Percentiles rank a stretch among this genome's conserved stretches.
These are phyloP conservation scores for Agrilus planipennis DNA, from an alignment of 1,140 invertebrate species.

Conservation along the genomic window DNA sequence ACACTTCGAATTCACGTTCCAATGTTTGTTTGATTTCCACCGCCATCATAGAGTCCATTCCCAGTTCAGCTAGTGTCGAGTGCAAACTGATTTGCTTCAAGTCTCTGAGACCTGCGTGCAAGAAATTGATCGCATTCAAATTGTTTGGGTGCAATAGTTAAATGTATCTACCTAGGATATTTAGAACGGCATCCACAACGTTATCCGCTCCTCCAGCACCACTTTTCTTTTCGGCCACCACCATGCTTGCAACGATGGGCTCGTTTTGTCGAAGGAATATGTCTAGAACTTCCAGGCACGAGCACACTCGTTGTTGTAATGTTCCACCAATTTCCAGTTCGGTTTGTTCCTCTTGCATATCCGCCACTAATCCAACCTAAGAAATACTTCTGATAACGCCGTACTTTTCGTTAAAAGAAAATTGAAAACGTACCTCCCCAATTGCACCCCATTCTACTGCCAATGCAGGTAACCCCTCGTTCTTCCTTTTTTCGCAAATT, in stretches of 20 bases:
- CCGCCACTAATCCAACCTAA: conserved; percentile 58
- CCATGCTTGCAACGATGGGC: conserved; percentile 64
- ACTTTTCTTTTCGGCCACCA: conserved; percentile 58
- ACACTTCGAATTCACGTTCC: conserved; percentile 50
- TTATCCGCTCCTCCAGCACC: conserved; percentile 42
- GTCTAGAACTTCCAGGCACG: conserved; percentile 57
- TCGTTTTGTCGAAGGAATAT: conserved; percentile 52
- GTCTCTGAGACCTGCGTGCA: conserved; percentile 35
- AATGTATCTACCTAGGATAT: conserved; percentile 43
- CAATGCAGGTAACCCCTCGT: conserved; percentile 47
- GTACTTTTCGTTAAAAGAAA: neutral
- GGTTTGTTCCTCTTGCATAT: conserved; percentile 68
- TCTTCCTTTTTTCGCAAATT: conserved; percentile 48
- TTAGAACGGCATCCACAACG: conserved; percentile 50
- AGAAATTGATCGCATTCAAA: no score
- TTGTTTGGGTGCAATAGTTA: neutral
- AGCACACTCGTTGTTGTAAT: conserved; percentile 69
- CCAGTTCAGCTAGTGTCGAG: conserved; percentile 66
- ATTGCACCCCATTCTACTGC: conserved; percentile 62
- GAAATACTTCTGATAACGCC: neutral
- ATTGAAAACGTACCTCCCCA: conserved; percentile 42
- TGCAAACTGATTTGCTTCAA: conserved; percentile 49
- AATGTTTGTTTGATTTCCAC: conserved; percentile 66
- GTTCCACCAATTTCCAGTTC: conserved; percentile 69
- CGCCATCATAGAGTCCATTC: conserved; percentile 83